phyloP scores from a whole-genome alignment of 2,888 invertebrate species.

The Allygus modestus region DNA sequence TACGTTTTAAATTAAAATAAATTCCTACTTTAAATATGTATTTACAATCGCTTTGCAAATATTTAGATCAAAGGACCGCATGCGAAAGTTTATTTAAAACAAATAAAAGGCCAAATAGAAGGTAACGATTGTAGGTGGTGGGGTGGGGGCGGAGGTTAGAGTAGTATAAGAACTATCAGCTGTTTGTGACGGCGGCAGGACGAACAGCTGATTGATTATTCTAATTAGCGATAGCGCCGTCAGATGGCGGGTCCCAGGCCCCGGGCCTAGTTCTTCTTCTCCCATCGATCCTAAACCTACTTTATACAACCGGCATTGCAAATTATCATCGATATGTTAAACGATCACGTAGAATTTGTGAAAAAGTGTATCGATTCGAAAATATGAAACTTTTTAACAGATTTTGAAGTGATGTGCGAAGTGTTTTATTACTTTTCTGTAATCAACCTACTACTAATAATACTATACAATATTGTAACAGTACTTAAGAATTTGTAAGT shows the following conservation, averaged over 20 bases:
- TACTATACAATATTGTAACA: too few relatives aligned
- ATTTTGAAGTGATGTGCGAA: too few relatives aligned
- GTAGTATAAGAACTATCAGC: slow-evolving; percentile 25
- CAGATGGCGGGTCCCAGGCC: slow-evolving; percentile 40
- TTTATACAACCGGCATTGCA: neutral
- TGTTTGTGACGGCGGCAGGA: neutral
- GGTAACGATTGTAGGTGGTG: neutral
- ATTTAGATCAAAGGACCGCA: too few relatives aligned
- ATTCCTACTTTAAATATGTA: too few relatives aligned
- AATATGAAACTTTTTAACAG: too few relatives aligned
- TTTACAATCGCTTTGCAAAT: too few relatives aligned
- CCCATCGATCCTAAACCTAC: slow-evolving; percentile 8
- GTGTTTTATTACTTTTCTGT: too few relatives aligned
- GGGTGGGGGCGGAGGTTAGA: neutral
- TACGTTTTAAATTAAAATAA: too few relatives aligned
- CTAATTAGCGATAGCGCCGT: slow-evolving; percentile 41
- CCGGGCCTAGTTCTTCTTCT: slow-evolving; percentile 13
- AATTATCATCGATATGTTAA: neutral
- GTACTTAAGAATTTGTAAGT: too few relatives aligned
- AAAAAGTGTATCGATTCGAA: neutral
- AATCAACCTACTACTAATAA: too few relatives aligned
- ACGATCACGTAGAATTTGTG: neutral
- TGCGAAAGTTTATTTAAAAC: too few relatives aligned
- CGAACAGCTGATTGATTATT: slow-evolving; percentile 38
- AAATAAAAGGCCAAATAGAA: too few relatives aligned